These are phyloP conservation scores for Scaptomyza reducta DNA, from an alignment of 2,888 invertebrate species.

Conservation along the genomic window DNA sequence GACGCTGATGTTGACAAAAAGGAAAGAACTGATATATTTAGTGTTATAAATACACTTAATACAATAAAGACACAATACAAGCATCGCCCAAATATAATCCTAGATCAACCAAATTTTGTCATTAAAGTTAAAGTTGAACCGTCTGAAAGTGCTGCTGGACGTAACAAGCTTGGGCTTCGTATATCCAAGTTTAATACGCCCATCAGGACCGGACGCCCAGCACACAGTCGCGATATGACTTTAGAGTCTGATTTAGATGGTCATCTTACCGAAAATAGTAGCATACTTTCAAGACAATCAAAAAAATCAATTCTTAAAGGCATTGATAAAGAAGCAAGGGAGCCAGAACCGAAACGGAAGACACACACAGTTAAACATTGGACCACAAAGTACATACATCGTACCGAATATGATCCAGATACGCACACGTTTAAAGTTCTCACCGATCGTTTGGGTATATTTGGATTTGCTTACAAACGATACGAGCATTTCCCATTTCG, in stretches of 20 bases:
- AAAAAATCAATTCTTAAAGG: too few relatives aligned
- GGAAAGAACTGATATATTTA: not conserved
- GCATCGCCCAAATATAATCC: not conserved
- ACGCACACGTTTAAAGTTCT: slow-evolving; percentile 64
- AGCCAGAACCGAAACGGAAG: not conserved
- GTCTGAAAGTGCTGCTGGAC: not conserved
- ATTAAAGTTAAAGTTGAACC: not conserved
- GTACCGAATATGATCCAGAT: slow-evolving; percentile 53
- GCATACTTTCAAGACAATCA: too few relatives aligned
- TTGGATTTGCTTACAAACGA: slow-evolving; percentile 80
- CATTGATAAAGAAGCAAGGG: too few relatives aligned
- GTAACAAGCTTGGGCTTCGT: slow-evolving; percentile 3
- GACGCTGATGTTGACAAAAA: too few relatives aligned
- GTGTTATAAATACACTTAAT: slow-evolving; percentile 36
- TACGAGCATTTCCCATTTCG: slow-evolving; percentile 82
- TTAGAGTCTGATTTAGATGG: not conserved
- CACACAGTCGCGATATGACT: not conserved
- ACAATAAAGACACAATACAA: slow-evolving; percentile 42
- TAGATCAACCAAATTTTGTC: slow-evolving; percentile 15
- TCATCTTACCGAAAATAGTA: too few relatives aligned
- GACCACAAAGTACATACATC: slow-evolving; percentile 74
- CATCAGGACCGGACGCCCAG: fast-evolving
- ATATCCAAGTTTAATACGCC: not conserved
- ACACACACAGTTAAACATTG: slow-evolving; percentile 58
- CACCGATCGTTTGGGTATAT: slow-evolving; percentile 81